phyloP scores from a whole-genome alignment of 2,888 invertebrate genomes.

The Rhaphigaster nebulosa region DNA sequence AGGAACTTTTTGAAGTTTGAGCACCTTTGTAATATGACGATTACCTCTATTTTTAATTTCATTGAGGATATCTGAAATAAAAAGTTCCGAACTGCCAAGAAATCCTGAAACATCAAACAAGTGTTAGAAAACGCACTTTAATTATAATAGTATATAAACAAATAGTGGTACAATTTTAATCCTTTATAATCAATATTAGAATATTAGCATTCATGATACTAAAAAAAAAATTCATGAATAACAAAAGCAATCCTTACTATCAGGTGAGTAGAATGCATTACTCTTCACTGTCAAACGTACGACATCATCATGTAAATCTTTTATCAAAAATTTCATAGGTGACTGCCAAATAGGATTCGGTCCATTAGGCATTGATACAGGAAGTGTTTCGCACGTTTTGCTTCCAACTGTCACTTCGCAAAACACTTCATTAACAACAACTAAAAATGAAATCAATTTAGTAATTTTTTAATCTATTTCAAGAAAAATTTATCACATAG shows the following conservation, averaged over 20 bases:
- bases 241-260: constrained; percentile 72
- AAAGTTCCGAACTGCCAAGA: constrained; percentile 79
- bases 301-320: constrained; percentile 78
- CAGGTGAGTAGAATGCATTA: constrained; percentile 79
- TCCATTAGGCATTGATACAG: constrained; percentile 69
- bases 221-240: constrained; percentile 37
- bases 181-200: no score
- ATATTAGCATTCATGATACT: no score
- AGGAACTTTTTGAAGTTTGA: constrained; percentile 78
- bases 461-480: not conserved
- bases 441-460: constrained; percentile 57
- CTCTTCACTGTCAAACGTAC: constrained; percentile 80
- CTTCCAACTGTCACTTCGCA: constrained; percentile 82
- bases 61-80: constrained; percentile 75
- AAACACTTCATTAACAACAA: constrained; percentile 79
- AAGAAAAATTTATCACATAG: not conserved
- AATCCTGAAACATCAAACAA: constrained; percentile 72
- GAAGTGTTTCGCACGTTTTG: constrained; percentile 78
- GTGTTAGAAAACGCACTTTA: constrained; percentile 30
- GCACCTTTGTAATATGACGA: constrained; percentile 77
- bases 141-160: constrained; percentile 56
- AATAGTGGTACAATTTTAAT: not conserved
- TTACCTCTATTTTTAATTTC: constrained; percentile 71
- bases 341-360: constrained; percentile 79
- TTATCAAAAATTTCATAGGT: constrained; percentile 82